phyloP scores from a whole-genome alignment of 2,888 invertebrate genomes.

The Ophioninae sp. region DNA sequence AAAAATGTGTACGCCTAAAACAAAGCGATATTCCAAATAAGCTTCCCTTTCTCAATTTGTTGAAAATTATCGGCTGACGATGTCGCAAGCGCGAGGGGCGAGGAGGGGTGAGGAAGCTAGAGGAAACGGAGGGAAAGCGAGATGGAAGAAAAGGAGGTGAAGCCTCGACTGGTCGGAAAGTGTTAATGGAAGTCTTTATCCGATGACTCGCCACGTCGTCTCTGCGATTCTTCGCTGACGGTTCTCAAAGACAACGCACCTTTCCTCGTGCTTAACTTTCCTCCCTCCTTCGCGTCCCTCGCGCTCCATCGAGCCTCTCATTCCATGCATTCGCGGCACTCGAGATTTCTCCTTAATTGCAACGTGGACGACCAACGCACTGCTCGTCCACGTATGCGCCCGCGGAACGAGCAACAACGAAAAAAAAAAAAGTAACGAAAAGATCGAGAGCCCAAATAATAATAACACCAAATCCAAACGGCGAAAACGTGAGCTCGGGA shows the following conservation, averaged over 20 bases:
- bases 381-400: slow-evolving; percentile 19
- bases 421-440: not conserved
- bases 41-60: not conserved
- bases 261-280: slow-evolving; percentile 12
- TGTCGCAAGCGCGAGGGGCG: not conserved
- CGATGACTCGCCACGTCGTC: slow-evolving; percentile 49
- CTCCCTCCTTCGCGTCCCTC: slow-evolving; percentile 11
- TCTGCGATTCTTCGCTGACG: slow-evolving; percentile 45
- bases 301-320: not conserved
- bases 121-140: too few relatives aligned
- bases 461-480: slow-evolving; percentile 28
- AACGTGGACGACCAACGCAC: slow-evolving; percentile 44
- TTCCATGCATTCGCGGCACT: slow-evolving; percentile 10
- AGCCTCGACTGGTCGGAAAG: slow-evolving; percentile 46
- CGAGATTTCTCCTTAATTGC: slow-evolving; percentile 61
- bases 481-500: slow-evolving; percentile 37
- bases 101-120: slow-evolving; percentile 3
- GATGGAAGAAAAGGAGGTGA: slow-evolving; percentile 8
- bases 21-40: too few relatives aligned
- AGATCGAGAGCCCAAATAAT: not conserved
- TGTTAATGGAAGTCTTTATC: slow-evolving; percentile 61
- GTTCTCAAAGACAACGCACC: slow-evolving; percentile 36
- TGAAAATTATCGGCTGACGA: slow-evolving; percentile 3
- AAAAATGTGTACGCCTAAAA: too few relatives aligned
- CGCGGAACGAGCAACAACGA: not conserved